Evolutionary conservation across 2,888 invertebrate species (phyloP).

Genomic region (Antheraea assamensis): DNA sequence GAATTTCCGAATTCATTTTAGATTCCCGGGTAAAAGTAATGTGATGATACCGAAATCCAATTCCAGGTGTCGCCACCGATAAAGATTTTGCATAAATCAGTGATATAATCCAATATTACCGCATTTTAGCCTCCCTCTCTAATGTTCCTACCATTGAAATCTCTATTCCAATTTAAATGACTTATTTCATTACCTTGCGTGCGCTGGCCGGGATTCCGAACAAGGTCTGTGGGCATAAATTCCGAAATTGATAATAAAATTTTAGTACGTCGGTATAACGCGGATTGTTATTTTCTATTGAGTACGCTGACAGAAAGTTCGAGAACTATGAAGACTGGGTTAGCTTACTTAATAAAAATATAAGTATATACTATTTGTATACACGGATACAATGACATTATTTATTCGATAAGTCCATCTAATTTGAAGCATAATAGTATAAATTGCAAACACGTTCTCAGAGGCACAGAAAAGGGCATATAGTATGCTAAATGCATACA

Average conservation of each 20-base stretch:
- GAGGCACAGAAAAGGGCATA: no score
- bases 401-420: neutral
- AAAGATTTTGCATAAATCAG: conserved; percentile 81
- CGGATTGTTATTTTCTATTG: conserved; percentile 55
- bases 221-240: conserved; percentile 68
- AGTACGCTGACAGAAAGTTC: neutral
- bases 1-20: conserved; percentile 36
- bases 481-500: no score
- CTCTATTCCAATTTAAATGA: conserved; percentile 81
- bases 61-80: conserved; percentile 73
- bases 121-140: conserved; percentile 67
- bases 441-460: no score
- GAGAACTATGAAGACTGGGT: neutral
- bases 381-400: neutral
- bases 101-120: conserved; percentile 79
- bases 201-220: conserved; percentile 52
- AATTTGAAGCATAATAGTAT: no score
- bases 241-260: conserved; percentile 76
- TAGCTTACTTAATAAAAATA: neutral
- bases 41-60: conserved; percentile 71
- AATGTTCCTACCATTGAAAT: conserved; percentile 74
- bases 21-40: conserved; percentile 52
- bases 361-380: neutral
- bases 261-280: conserved; percentile 63
- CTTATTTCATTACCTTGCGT: conserved; percentile 77